Conservation (phyloP, 92 coral and sea anemone genomes). For the Metridium senile region DNA sequence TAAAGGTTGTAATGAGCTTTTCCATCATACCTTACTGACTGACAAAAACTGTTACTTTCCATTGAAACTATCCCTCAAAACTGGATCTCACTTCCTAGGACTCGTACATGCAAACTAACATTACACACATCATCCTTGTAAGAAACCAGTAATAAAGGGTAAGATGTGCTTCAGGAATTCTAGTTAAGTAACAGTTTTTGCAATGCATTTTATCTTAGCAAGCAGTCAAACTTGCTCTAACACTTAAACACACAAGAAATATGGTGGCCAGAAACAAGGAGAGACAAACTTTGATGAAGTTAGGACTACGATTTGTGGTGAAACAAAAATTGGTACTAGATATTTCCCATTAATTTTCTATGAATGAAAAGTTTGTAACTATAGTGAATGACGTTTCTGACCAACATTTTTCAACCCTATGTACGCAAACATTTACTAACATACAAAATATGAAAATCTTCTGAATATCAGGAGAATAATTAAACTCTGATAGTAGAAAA, state of each 20-base stretch:
- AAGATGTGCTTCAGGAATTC: too few species aligned
- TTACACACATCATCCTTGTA: neutral
- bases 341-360: too few species aligned
- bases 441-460: constrained; percentile 10
- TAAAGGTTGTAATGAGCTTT: too few species aligned
- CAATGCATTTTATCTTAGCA: neutral
- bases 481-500: constrained; percentile 2
- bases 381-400: neutral
- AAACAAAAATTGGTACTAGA: too few species aligned
- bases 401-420: neutral
- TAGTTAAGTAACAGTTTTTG: neutral
- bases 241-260: neutral
- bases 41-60: constrained; percentile 1
- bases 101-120: neutral
- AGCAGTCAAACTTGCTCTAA: neutral
- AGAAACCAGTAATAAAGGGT: neutral
- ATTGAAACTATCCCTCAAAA: neutral
- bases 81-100: neutral
- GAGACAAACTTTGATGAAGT: neutral
- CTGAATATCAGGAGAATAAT: constrained; percentile 36
- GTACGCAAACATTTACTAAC: constrained; percentile 11
- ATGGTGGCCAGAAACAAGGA: neutral
- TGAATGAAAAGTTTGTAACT: neutral
- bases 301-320: too few species aligned
- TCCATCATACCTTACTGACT: constrained; percentile 7